These are phyloP conservation scores for Sebastes cheni DNA, from an alignment of 2,797 vertebrate genomes.

Conservation along the genomic window DNA sequence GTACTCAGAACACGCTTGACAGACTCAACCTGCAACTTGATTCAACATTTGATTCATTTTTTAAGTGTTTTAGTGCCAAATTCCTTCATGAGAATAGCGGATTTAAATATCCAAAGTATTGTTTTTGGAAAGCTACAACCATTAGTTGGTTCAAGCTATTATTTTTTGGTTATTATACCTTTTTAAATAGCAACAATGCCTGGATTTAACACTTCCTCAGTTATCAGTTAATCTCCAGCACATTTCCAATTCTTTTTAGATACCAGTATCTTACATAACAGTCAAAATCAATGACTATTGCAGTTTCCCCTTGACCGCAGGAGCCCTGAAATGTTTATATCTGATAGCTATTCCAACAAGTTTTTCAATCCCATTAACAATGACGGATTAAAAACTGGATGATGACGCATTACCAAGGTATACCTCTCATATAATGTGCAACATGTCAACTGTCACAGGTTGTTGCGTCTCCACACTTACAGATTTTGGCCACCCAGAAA, in stretches of 20 bases:
- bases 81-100: not conserved
- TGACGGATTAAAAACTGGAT: not conserved
- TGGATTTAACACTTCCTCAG: slow-evolving; percentile 2
- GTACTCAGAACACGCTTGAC: not conserved
- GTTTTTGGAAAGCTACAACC: not conserved
- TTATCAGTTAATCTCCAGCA: not conserved
- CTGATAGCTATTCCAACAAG: not conserved
- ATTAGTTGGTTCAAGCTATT: not conserved
- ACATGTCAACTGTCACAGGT: slow-evolving; percentile 21
- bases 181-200: not conserved
- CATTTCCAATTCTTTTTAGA: slow-evolving; percentile 8
- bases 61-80: not conserved
- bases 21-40: not conserved
- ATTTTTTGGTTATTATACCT: not conserved
- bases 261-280: not conserved
- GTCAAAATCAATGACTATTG: not conserved
- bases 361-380: not conserved
- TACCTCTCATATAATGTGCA: not conserved
- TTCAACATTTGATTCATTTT: not conserved
- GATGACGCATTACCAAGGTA: not conserved
- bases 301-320: not conserved
- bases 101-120: not conserved
- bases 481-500: slow-evolving; percentile 70
- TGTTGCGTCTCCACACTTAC: slow-evolving; percentile 12
- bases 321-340: not conserved